Evolutionary conservation across 2,888 invertebrate species (phyloP).

Genomic region (Caenorhabditis sp.): DNA sequence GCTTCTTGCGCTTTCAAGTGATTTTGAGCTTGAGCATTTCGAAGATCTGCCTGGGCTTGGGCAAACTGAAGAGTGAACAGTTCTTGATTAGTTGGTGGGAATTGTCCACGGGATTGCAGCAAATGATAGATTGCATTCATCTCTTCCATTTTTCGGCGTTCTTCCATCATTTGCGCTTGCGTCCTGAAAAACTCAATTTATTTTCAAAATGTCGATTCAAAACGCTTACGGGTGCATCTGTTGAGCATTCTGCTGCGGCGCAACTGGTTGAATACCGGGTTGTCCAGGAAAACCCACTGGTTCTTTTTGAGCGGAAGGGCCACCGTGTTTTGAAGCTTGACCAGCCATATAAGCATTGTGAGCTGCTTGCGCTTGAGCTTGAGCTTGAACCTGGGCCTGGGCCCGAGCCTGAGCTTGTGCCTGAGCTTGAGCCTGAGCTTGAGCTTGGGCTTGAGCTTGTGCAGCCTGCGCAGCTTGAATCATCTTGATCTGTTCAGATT

Average conservation of each 20-base stretch:
- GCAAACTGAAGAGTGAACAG: neutral
- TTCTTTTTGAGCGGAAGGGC: no score
- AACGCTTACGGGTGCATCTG: neutral
- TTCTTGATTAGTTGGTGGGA: slow-evolving; percentile 22
- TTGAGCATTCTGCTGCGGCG: slow-evolving; percentile 8
- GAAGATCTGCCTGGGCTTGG: slow-evolving; percentile 26
- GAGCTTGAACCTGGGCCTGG: no score
- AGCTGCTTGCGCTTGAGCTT: neutral
- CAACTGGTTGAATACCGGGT: neutral
- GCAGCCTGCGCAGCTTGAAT: slow-evolving; percentile 10
- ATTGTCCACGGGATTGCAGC: slow-evolving; percentile 20
- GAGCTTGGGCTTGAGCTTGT: neutral
- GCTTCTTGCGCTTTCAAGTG: slow-evolving; percentile 6
- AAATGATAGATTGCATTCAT: slow-evolving; percentile 17
- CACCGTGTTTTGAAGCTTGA: no score
- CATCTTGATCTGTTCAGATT: neutral
- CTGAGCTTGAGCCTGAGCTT: no score
- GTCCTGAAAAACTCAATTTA: neutral
- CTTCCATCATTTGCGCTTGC: neutral
- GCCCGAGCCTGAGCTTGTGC: no score
- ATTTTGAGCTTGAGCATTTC: neutral
- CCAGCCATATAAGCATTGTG: no score
- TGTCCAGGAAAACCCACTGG: neutral
- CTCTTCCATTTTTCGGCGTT: slow-evolving; percentile 7
- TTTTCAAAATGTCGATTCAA: neutral